Evolutionary conservation across 2,888 invertebrate genomes (phyloP), one percentile per base, ranked within the genome.

Genomic region (Galeruca laticollis): DNA sequence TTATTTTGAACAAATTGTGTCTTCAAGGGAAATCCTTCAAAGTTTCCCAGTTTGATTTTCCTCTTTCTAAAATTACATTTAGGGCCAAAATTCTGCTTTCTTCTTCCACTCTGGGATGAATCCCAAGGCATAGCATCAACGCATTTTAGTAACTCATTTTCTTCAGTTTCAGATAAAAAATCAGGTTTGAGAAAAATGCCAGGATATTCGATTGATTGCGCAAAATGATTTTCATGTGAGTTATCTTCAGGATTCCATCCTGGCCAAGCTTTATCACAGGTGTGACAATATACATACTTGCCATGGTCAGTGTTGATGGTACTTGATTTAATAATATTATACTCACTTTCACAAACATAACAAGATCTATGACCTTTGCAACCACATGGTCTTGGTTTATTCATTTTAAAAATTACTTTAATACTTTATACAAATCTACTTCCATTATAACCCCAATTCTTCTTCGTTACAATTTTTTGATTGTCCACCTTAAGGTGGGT

Each of bases 31-130:
- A 98, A 95, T 0, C 99, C 98, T 51, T 88, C 86, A 82, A 98
- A 99, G n/a, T 87, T 85, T 0, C 93, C 95, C 18, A 90, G 77
- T 71, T 89, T 91, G 8, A 98, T 85, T 85, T 95, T 97, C 78
- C 91, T 91, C 84, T 95, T 96, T 83, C 98, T 99, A 84, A 99
- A 99, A 86, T 99, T 99, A 10, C 98, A 97, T 86, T 98, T 98
- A 0, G 99, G 99, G 0, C 99, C 99, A 86, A 92, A 99, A 85
- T 99, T 99, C 90, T 98, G 98, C 84, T 99, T 99, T 69, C 96
- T 89, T 63, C 99, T 88, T 0, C 99, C 99, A 84, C 98, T 98
- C 85, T 99, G 99, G 0, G 99, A 99, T 43, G 88, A 87, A 76
- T 93, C 92, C 98, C 99, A 99, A 0, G 93, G 91, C 73, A 94